These are phyloP conservation scores for Lepilemur septentrionalis DNA, from an alignment of 2,797 vertebrate species.

Conservation along the genomic window DNA sequence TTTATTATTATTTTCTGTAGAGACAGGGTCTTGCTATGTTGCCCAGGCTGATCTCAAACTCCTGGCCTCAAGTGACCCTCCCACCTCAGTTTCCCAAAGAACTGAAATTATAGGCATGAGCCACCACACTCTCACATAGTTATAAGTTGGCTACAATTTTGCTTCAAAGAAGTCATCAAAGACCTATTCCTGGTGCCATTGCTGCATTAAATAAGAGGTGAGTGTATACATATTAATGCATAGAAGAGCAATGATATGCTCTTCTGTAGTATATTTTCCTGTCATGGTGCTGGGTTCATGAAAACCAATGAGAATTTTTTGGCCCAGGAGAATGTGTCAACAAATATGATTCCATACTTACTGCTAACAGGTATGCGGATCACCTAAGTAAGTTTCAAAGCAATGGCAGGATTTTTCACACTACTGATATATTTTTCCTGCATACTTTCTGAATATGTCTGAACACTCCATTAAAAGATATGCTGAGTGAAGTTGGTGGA, in stretches of 20 bases:
- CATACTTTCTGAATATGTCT: neutral
- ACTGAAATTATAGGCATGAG: neutral
- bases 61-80: neutral
- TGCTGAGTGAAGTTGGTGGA: neutral
- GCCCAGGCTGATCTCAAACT: neutral
- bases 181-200: neutral
- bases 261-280: neutral
- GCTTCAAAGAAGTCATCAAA: neutral
- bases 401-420: neutral
- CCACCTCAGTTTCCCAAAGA: neutral
- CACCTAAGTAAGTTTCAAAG: neutral
- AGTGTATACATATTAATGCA: neutral
- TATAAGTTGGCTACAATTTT: neutral
- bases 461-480: constrained; percentile 42
- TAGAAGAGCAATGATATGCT: neutral
- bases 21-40: too few relatives aligned
- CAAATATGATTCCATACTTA: neutral
- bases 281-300: neutral
- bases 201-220: neutral
- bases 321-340: neutral
- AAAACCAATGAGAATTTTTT: neutral
- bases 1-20: too few relatives aligned
- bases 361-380: neutral
- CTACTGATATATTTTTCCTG: neutral
- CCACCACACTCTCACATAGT: neutral